Conservation (phyloP, 2,888 invertebrate species). For the Gryllus longicercus region DNA sequence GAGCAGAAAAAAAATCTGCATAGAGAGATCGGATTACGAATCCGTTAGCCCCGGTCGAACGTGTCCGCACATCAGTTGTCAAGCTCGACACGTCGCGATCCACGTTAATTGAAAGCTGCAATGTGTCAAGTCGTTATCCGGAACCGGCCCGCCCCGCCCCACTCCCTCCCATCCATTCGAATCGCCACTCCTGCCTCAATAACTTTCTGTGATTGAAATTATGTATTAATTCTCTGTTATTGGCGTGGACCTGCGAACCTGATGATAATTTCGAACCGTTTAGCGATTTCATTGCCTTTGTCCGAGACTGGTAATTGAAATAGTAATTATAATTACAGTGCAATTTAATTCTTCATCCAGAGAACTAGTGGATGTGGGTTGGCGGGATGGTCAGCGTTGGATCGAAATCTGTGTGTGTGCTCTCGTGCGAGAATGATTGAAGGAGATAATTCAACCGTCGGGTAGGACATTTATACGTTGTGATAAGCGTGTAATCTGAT, state of each 20-base stretch:
- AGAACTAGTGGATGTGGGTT: background rate
- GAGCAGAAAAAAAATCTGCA: background rate
- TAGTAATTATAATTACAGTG: conserved; percentile 11
- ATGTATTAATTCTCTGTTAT: conserved; percentile 8
- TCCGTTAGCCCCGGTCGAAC: background rate
- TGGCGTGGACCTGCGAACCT: background rate
- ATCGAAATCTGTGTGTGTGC: background rate
- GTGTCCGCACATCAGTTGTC: conserved; percentile 5
- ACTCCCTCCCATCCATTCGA: background rate
- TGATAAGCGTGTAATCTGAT: too few species aligned
- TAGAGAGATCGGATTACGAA: background rate
- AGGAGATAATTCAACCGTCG: background rate
- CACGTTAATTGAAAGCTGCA: background rate
- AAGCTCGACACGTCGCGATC: background rate
- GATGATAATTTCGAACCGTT: conserved; percentile 17
- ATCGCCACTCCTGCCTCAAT: background rate
- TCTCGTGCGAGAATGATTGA: background rate
- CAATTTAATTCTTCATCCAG: background rate
- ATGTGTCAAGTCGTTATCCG: conserved; percentile 17
- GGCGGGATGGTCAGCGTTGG: background rate
- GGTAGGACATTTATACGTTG: too few species aligned
- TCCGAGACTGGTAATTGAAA: background rate
- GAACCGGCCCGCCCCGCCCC: background rate
- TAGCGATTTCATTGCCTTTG: conserved; percentile 1
- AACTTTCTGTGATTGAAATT: conserved; percentile 10